Base-by-base conservation (phyloP, 64 coral and sea anemone species). In the Exaiptasia diaphana region DNA sequence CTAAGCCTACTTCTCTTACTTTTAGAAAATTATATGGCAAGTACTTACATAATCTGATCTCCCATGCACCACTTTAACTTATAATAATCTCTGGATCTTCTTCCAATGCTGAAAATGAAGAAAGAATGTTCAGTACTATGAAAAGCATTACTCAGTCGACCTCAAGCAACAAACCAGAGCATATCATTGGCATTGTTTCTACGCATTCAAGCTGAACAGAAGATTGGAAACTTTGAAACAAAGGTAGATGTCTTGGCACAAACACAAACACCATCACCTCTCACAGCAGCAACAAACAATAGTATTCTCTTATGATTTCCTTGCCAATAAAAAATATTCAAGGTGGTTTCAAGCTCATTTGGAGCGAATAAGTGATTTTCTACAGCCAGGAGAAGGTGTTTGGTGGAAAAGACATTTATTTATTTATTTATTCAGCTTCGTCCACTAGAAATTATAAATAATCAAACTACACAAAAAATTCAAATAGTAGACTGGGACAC, bases 1-100 rank as follows among this genome's bases (percentile, higher is more conserved):
- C 44, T 68, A 38, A 63, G 3, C 56, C 58, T 9, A 33, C 60
- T 9, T 72, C 63, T 43, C 50, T 75, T 32, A 90, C 77, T 50
- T n/a, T 23, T 13, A 54, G 87, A 14, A 90, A 90, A 60, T 41
- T 90, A 11, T 82, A 90, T 82, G 77, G 87, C 9, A 90, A 44
- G 31, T 82, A 90, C n/a, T 75, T 74, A 11, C 56, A 83, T 43
- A 63, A 75, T 29, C 29, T 90, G 21, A 41, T 28, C 38, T 4
- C 69, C 3, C 87, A 83, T 53, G 68, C 68, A 5, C 56, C 70
- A 2, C 12, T 75, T 23, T 57, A 67, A 23, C 40, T 55, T 4
- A 24, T 68, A 22, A 44, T 83, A 26, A 75, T 46, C 17, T 74
- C 50, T 61, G 70, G 70, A 0, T 23, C 28, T 22, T 61, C 70